Conservation (phyloP, 2,888 invertebrate genomes). For the Cetonia aurata region DNA sequence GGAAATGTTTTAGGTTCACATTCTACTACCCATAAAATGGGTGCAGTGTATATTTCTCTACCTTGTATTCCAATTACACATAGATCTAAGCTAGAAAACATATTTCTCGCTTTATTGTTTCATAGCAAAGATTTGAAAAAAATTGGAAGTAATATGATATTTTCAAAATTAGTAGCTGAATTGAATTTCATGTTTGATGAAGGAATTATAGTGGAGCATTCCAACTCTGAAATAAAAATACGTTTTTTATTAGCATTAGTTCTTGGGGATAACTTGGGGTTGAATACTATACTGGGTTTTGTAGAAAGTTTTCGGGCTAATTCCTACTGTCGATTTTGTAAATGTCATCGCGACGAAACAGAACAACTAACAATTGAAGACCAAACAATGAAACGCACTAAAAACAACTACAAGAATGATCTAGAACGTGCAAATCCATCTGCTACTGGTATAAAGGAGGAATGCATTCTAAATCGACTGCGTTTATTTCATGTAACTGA, state of each 20-base stretch:
- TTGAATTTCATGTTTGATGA: too few relatives aligned
- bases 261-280: too few relatives aligned
- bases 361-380: neutral
- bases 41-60: slow-evolving; percentile 44
- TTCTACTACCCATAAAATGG: slow-evolving; percentile 41
- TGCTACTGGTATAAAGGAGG: neutral
- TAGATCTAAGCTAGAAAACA: too few relatives aligned
- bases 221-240: too few relatives aligned
- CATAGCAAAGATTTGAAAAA: slow-evolving; percentile 9
- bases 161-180: slow-evolving; percentile 28
- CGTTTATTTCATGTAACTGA: neutral
- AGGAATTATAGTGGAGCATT: too few relatives aligned
- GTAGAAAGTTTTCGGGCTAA: neutral
- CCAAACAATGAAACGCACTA: neutral
- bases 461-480: neutral
- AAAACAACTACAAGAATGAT: neutral
- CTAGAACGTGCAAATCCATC: too few relatives aligned
- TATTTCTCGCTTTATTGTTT: slow-evolving; percentile 11
- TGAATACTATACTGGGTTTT: too few relatives aligned
- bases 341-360: neutral
- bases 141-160: slow-evolving; percentile 6
- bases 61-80: slow-evolving; percentile 22
- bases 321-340: neutral
- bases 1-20: slow-evolving; percentile 45
- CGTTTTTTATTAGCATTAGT: too few relatives aligned